phyloP scores from a whole-genome alignment of 2,113 vertebrate species.

The Rhinoderma darwinii region DNA sequence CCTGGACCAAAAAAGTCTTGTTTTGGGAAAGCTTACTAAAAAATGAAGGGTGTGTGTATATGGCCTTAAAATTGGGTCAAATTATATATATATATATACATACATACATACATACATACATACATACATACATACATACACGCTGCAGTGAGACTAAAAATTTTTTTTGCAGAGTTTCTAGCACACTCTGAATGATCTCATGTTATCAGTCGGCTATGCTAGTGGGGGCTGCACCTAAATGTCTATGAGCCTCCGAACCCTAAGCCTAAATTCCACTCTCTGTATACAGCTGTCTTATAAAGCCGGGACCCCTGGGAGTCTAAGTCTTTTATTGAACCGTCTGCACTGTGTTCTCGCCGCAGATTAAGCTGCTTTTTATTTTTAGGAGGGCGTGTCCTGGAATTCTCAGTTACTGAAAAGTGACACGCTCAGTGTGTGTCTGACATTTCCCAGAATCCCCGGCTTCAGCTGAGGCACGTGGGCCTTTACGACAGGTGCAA shows the following conservation, averaged over 20 bases:
- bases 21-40: no score
- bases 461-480: neutral
- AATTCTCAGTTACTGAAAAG: conserved; percentile 40
- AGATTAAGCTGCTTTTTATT: conserved; percentile 39
- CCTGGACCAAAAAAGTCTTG: no score
- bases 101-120: no score
- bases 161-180: neutral
- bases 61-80: neutral
- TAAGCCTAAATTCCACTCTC: conserved; percentile 16
- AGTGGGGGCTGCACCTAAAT: conserved; percentile 1
- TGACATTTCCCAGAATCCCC: conserved; percentile 22
- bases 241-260: neutral
- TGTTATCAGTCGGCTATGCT: neutral
- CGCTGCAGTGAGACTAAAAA: neutral
- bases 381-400: conserved; percentile 51
- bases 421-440: conserved; percentile 1
- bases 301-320: conserved; percentile 32
- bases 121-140: no score
- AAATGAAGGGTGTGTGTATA: no score
- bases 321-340: conserved; percentile 42
- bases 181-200: neutral
- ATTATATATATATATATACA: no score
- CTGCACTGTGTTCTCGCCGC: conserved; percentile 26
- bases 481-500: neutral
- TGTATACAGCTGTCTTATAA: conserved; percentile 45